Evolutionary conservation across 2,113 vertebrate genomes (phyloP), one percentile per base, ranked within the genome.

Genomic region (Cygnus atratus): DNA sequence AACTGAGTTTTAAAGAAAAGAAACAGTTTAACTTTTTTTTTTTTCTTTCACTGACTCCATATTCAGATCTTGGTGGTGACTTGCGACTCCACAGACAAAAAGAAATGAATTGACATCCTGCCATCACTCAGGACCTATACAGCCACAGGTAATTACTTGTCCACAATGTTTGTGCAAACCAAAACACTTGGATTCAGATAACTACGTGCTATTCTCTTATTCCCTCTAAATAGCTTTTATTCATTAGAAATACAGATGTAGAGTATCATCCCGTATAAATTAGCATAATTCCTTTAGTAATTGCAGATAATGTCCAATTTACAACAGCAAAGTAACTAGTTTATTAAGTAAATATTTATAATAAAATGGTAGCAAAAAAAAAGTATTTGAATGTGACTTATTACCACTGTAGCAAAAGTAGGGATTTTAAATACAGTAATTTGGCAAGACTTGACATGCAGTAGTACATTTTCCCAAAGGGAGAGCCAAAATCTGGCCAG

Each of bases 401-500:
- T 61, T 84, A 66, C 65, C 33, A 72, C 28, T 62, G 41, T 33
- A 87, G 83, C 21, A 79, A 58, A 33, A 79, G 31, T 19, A 48
- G 37, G 39, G 58, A 92, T 91, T 93, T 94, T 91, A 75, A 87
- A 84, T 81, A 25, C 66, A 90, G 61, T 63, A 81, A 94, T 96
- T 94, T 95, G 86, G 93, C 83, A 96, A 92, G 70, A 82, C 93
- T 68, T 91, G 86, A 94, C 92, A 94, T 75, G 94, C 95, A 92
- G 95, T 95, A 96, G 95, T 92, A 82, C 17, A 90, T 97, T 97
- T 95, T 96, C 95, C 95, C 95, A 94, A 95, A 92, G 85, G 95
- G 95, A 96, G 83, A 94, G 73, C 58, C 83, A 97, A 94, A 94
- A 94, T 87, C 86, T 95, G 95, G 92, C 70, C 93, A 94, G 70